Evolutionary conservation across 2,113 vertebrate species (phyloP).

Genomic region (Myodes glareolus): DNA sequence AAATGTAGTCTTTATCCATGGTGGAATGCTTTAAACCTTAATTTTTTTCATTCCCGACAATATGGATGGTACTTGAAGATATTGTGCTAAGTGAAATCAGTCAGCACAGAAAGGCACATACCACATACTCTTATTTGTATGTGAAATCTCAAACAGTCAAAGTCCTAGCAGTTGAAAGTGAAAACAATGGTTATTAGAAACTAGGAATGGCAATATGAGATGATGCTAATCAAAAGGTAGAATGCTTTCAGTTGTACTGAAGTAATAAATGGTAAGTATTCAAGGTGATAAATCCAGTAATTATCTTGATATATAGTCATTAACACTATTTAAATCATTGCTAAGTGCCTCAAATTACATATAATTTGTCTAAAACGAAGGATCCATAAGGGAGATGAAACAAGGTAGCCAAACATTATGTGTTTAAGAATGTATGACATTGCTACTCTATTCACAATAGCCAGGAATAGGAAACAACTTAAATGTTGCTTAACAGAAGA

Average conservation of each 20-base stretch:
- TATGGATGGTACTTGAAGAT: not conserved
- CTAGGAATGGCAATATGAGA: not conserved
- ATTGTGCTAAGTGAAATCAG: not conserved
- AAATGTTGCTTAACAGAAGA: not conserved
- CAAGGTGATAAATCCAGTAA: not conserved
- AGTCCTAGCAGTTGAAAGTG: not conserved
- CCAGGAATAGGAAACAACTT: not conserved
- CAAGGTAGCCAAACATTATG: not conserved
- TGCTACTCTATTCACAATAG: not conserved
- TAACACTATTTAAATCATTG: not conserved
- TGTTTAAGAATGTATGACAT: not conserved
- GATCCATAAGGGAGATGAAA: not conserved
- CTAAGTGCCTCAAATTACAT: not conserved
- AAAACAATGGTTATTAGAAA: not conserved
- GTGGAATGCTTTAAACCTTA: not conserved
- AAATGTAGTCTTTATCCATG: not conserved
- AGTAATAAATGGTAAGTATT: not conserved
- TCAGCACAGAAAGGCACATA: not conserved
- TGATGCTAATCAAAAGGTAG: not conserved
- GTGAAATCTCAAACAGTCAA: not conserved
- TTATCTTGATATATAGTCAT: not conserved
- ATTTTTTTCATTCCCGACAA: not conserved
- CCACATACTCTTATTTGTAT: not conserved
- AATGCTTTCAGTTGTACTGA: not conserved
- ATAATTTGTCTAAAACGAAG: not conserved